Evolutionary conservation across 2,888 invertebrate genomes (phyloP).

Genomic region (Himalopsyche anomala): DNA sequence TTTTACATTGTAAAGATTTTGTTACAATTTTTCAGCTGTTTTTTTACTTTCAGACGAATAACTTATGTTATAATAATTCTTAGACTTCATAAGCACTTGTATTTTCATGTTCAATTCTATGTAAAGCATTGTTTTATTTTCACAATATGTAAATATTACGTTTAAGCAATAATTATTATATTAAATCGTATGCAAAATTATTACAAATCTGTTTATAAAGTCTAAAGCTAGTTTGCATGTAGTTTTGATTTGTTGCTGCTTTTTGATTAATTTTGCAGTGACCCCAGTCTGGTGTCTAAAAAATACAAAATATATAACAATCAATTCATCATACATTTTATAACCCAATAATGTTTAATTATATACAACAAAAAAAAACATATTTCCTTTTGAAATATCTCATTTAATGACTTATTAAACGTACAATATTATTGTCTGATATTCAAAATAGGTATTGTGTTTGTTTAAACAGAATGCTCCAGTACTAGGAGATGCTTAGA

Average conservation of each 20-base stretch:
- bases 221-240: constrained; percentile 37
- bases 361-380: too few relatives aligned
- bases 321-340: too few relatives aligned
- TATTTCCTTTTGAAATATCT: too few relatives aligned
- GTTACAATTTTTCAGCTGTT: constrained; percentile 2
- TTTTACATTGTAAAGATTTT: constrained; percentile 27
- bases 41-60: constrained; percentile 3
- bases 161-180: constrained; percentile 36
- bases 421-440: too few relatives aligned
- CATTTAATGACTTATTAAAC: too few relatives aligned
- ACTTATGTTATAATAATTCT: constrained; percentile 12
- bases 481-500: too few relatives aligned
- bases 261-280: constrained; percentile 8
- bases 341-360: too few relatives aligned
- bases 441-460: too few relatives aligned
- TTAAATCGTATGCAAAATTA: neutral
- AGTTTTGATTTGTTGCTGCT: constrained; percentile 8
- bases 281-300: neutral
- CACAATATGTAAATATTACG: constrained; percentile 34
- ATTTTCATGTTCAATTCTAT: constrained; percentile 1
- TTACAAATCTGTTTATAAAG: neutral
- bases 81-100: constrained; percentile 3
- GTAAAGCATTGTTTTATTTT: constrained; percentile 33
- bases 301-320: neutral
- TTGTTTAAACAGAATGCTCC: too few relatives aligned